Evolutionary conservation across 1,140 invertebrate species (phyloP).

Genomic region (Heliconius eleuchia): DNA sequence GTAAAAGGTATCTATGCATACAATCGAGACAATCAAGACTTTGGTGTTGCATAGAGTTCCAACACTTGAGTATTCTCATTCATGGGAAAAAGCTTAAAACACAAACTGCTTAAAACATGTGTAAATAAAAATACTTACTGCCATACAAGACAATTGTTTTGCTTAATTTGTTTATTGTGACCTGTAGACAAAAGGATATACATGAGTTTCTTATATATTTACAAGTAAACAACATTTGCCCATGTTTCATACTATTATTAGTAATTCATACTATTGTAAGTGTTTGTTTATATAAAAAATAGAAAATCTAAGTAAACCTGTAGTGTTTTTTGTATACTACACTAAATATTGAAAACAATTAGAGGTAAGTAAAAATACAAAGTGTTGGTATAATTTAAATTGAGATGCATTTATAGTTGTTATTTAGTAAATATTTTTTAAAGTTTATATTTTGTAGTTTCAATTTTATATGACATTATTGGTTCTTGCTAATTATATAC

Average conservation of each 20-base stretch:
- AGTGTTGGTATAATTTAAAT: background rate
- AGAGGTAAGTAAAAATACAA: background rate
- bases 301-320: no score
- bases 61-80: no score
- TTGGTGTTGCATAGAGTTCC: no score
- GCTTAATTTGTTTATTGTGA: conserved; percentile 71
- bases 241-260: no score
- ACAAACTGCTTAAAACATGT: background rate
- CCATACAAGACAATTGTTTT: conserved; percentile 69
- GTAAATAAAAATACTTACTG: conserved; percentile 50
- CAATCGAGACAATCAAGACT: no score
- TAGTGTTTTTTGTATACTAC: no score
- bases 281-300: no score
- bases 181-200: conserved; percentile 46
- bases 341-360: no score
- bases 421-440: background rate
- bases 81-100: no score
- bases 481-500: background rate
- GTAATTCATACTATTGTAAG: no score
- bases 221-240: background rate
- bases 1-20: background rate
- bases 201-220: background rate
- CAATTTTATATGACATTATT: background rate
- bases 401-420: background rate
- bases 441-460: no score